Evolutionary conservation across 2,888 invertebrate genomes (phyloP), one percentile per base, ranked within the genome.

Genomic region (Xylota sylvarum): DNA sequence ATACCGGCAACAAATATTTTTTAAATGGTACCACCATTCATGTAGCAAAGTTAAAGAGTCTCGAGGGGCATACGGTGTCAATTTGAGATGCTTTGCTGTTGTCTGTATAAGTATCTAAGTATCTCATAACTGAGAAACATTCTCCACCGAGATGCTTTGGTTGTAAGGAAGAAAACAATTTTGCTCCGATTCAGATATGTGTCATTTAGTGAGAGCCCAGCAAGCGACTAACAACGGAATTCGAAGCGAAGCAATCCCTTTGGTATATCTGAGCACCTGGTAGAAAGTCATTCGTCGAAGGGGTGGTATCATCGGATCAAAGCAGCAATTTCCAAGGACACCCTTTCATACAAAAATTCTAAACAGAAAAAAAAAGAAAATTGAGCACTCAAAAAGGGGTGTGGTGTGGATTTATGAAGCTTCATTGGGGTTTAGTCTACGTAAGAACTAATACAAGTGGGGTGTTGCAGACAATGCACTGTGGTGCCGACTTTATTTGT

Each of bases 61-160:
- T 37, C 64, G 52, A 80, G 37, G 52, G 76, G 52, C 70, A 72
- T 43, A 50, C 60, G 72, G 65, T 81, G 76, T 62, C 72, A 85
- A 81, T 85, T 81, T 81, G 81, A 85, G 81, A 81, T 81, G 43
- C 80, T 69, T n/a, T 73, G 69, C 35, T 23, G 19, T 52, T 60
- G 43, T 73, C 5, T 32, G 40, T 40, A 27, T 19, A 72, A 55
- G 72, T 43, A 52, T 52, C 35, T 46, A 19, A 77, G 76, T 65
- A 55, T 77, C 69, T 43, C 64, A 84, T 79, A 78, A 78, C 72
- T 78, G 72, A 78, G 55, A 73, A 67, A 60, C 62, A 55, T 62
- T 81, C 62, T 60, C 67, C 30, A 50, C 14, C 23, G 14, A 52
- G 56, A 67, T 73, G 70, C 10, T 32, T 40, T 56, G 35, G 14